Conservation (phyloP, 2,888 invertebrate species). For the Cheilosia vernalis region DNA sequence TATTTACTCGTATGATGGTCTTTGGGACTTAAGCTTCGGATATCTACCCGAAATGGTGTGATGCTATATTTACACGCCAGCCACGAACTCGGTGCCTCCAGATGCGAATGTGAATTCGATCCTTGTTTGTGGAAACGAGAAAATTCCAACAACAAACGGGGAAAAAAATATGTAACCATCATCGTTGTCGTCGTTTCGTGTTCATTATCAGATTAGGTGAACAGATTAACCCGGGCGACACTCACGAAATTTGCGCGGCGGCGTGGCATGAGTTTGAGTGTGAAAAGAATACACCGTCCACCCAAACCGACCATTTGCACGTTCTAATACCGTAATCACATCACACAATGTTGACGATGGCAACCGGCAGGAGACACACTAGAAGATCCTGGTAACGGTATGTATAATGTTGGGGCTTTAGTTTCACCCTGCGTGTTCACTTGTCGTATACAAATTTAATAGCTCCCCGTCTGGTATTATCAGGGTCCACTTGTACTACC, state of each 20-base stretch:
- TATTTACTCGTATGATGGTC: constrained; percentile 39
- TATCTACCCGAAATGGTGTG: constrained; percentile 41
- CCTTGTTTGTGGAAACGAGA: constrained; percentile 27
- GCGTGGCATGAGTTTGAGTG: too few relatives aligned
- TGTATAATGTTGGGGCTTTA: constrained; percentile 22
- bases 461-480: constrained; percentile 34
- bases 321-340: constrained; percentile 67
- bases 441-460: constrained; percentile 61
- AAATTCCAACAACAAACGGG: constrained; percentile 20
- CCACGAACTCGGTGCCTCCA: constrained; percentile 5
- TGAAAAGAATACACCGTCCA: too few relatives aligned
- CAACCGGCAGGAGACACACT: constrained; percentile 40
- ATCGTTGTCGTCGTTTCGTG: constrained; percentile 4
- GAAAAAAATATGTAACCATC: constrained; percentile 1
- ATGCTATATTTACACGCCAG: constrained; percentile 39
- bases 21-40: constrained; percentile 44
- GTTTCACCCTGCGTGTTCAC: constrained; percentile 28
- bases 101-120: constrained; percentile 43
- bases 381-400: constrained; percentile 31
- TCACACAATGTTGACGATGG: constrained; percentile 58
- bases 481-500: constrained; percentile 57
- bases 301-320: constrained; percentile 52
- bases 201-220: constrained; percentile 67
- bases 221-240: constrained; percentile 61
- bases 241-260: constrained; percentile 42